Evolutionary conservation across 2,888 invertebrate genomes (phyloP).

Genomic region (Dione juno): DNA sequence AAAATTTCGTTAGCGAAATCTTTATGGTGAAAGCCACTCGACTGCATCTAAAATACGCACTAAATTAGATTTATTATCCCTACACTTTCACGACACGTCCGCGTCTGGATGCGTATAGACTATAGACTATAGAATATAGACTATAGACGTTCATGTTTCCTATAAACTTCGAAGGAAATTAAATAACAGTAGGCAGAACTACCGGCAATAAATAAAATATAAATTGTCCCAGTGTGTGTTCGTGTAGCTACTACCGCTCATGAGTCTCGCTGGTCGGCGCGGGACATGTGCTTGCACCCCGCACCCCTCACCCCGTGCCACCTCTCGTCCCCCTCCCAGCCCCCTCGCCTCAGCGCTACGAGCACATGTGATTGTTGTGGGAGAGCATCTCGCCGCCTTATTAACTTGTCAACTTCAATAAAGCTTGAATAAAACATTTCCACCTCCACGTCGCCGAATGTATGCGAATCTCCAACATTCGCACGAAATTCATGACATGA

Average conservation of each 20-base stretch:
- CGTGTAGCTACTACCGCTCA: neutral
- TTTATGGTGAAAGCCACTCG: too few species aligned
- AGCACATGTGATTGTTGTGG: conserved; percentile 22
- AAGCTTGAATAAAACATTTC: conserved; percentile 23
- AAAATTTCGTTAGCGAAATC: too few species aligned
- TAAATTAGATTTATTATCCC: too few species aligned
- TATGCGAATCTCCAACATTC: neutral
- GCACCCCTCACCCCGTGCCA: neutral
- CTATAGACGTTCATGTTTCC: too few species aligned
- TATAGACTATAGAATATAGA: too few species aligned
- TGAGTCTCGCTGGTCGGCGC: neutral
- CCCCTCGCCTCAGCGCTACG: neutral
- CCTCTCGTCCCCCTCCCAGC: too few species aligned
- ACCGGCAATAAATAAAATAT: neutral
- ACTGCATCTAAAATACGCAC: too few species aligned
- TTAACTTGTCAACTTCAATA: conserved; percentile 30
- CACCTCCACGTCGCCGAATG: neutral
- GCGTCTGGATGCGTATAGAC: too few species aligned
- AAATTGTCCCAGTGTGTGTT: neutral
- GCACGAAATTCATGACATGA: neutral
- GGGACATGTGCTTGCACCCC: neutral
- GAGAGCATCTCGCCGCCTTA: conserved; percentile 29
- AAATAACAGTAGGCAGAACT: neutral
- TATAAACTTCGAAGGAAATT: neutral
- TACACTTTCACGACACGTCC: too few species aligned